Conservation (phyloP, 30 jellyfish, hydroid and myxozoan species). For the Turritopsis dohrnii region DNA sequence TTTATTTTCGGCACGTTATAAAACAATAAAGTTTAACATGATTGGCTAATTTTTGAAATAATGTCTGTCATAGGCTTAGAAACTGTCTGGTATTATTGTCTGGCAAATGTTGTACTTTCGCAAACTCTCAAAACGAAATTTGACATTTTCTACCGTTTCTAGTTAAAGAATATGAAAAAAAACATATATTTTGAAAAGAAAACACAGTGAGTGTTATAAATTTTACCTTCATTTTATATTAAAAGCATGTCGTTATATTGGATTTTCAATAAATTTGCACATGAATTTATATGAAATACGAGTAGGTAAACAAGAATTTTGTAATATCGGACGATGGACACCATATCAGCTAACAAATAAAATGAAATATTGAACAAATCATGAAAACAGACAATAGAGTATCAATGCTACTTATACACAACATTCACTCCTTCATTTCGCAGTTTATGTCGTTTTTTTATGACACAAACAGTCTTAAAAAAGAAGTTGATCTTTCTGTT, state of each 20-base stretch:
- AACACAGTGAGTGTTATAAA: no score
- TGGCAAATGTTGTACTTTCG: not conserved
- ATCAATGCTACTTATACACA: no score
- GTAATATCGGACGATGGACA: not conserved
- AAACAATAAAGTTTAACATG: slow-evolving; percentile 11
- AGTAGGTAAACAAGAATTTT: not conserved
- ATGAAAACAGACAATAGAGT: not conserved
- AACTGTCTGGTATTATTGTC: slow-evolving; percentile 8
- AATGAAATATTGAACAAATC: not conserved
- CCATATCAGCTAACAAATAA: not conserved
- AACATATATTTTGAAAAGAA: no score
- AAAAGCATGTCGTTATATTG: not conserved
- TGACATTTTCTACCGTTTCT: not conserved
- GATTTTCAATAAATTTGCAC: not conserved
- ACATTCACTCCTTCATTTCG: no score
- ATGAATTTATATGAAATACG: not conserved
- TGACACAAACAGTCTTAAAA: no score
- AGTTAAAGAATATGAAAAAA: not conserved
- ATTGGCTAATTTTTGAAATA: slow-evolving; percentile 18
- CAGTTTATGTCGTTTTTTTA: no score
- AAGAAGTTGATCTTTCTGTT: no score
- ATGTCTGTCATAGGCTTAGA: slow-evolving; percentile 6
- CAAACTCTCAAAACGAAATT: not conserved
- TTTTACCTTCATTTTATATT: not conserved
- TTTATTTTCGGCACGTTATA: slow-evolving; percentile 32